Evolutionary conservation across 2,797 vertebrate genomes (phyloP).

Genomic region (Eulemur mongoz): DNA sequence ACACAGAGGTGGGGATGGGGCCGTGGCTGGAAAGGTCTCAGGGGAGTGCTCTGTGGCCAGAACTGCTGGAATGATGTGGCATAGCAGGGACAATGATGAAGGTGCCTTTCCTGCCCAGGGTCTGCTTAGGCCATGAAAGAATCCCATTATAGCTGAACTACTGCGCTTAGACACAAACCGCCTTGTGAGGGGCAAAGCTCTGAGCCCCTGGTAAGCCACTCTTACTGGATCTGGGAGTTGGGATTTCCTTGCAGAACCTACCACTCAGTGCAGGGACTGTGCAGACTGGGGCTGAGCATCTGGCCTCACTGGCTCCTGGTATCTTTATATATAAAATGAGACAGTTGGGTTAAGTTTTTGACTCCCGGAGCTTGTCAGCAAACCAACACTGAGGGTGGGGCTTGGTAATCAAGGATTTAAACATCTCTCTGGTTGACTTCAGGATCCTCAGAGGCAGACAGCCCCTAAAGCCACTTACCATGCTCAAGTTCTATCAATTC

Average conservation of each 20-base stretch:
- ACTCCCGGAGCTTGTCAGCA: not conserved
- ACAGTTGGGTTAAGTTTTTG: not conserved
- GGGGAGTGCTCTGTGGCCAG: accelerated
- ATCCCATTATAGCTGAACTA: not conserved
- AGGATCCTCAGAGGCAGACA: not conserved
- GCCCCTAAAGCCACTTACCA: not conserved
- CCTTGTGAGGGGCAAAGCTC: not conserved
- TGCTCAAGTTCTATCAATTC: not conserved
- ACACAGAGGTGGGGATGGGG: not conserved
- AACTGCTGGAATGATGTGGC: not conserved
- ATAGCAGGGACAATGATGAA: not conserved
- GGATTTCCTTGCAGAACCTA: not conserved
- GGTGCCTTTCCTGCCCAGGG: not conserved
- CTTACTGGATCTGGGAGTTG: not conserved
- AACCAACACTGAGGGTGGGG: not conserved
- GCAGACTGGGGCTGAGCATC: not conserved
- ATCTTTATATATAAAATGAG: not conserved
- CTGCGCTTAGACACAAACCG: not conserved
- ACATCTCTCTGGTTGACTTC: not conserved
- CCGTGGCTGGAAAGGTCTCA: not conserved
- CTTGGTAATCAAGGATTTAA: not conserved
- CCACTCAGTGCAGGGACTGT: no score
- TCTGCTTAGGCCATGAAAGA: not conserved
- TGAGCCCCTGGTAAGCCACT: not conserved
- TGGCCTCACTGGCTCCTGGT: not conserved